Base-by-base conservation (phyloP, 2,113 vertebrate genomes). In the Conger conger region DNA sequence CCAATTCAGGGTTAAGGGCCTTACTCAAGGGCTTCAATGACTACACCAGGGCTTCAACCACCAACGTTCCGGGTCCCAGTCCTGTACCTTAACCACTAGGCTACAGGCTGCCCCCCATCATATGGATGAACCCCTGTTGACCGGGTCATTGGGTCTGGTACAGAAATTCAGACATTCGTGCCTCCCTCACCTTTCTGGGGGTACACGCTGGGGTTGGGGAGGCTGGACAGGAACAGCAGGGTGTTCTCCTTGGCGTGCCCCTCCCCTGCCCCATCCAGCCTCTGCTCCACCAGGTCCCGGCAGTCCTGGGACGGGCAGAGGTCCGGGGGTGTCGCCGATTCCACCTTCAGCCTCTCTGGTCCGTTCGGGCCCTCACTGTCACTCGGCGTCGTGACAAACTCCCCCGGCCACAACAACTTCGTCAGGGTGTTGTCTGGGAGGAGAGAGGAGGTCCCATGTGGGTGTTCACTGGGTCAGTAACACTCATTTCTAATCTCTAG, bases 111-210 rank as follows among this genome's bases (percentile, higher is more conserved):
- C n/a, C n/a, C n/a, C n/a, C n/a, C n/a, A n/a, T n/a, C n/a, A n/a
- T n/a, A 27, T 23, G 20, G 1, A 23, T 63, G 57, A 63, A 63
- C 23, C 57, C 3, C 20, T 63, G 57, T 23, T 63, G 57, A 60
- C 57, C 6, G 57, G 8, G 57, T 63, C 57, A 23, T 3, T 63
- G 27, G 1, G 9, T n/a, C n/a, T 73, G n/a, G n/a, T 37, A 78
- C 36, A 38, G 76, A 36, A 37, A 37, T 38, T 4, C n/a, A 76
- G 78, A 5, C 1, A 1, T 6, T 73, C 1, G 0, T 7, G 68
- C 2, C 0, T 23, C 50, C 40, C 16, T 84, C 87, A 97, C 97
- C 96, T 97, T 93, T 97, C 90, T 98, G 95, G 36, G 96, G 95
- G 15, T 96, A 96, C 18, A 93, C 81, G 76, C 86, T 87, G 83